Conservation (phyloP, 2,888 invertebrate genomes). For the Lacanobia oleracea region DNA sequence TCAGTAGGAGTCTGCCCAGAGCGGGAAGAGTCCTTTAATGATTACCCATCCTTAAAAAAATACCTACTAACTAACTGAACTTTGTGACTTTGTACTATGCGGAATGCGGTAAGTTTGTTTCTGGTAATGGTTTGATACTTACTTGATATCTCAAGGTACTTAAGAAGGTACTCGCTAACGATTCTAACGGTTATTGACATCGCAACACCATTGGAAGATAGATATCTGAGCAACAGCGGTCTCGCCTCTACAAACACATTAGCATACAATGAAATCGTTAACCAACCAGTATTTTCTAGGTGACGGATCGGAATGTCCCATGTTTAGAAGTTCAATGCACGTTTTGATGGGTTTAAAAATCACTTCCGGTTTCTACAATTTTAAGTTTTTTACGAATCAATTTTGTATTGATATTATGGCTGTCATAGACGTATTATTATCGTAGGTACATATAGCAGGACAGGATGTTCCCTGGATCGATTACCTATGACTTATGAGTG, state of each 20-base stretch:
- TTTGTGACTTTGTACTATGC: no score
- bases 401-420: neutral
- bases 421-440: no score
- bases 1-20: no score
- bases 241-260: conserved; percentile 60
- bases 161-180: conserved; percentile 8
- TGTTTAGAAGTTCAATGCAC: conserved; percentile 55
- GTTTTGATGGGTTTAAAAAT: conserved; percentile 22
- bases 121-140: no score
- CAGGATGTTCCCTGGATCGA: no score
- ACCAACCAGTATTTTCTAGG: conserved; percentile 49
- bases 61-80: no score
- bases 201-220: conserved; percentile 46
- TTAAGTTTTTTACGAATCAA: neutral
- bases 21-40: no score
- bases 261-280: conserved; percentile 72
- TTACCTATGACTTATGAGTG: no score
- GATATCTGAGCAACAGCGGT: conserved; percentile 46
- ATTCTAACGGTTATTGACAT: conserved; percentile 57
- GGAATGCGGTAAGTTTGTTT: no score
- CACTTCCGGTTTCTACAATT: conserved; percentile 24
- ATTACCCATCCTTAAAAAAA: no score
- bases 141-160: no score
- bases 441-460: no score
- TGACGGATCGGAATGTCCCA: conserved; percentile 55